Percentiles rank a stretch among this genome's conserved stretches.
Conservation (phyloP, 2,797 vertebrate species). For the Falco peregrinus region DNA sequence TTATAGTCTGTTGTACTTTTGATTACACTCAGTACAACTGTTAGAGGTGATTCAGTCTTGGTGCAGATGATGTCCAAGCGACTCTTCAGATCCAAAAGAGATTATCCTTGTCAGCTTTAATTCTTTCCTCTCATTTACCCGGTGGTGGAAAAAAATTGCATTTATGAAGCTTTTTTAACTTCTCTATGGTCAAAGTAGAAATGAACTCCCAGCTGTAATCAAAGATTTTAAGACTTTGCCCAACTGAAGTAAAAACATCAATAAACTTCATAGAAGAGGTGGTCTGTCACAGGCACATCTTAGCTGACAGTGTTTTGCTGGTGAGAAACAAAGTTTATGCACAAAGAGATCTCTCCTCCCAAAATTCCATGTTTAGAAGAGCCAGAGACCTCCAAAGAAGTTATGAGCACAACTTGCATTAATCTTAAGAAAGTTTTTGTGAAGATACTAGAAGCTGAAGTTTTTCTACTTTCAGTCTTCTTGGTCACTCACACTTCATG, state of each 20-base stretch:
- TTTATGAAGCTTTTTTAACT: background rate
- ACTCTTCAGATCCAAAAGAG: constrained; percentile 42
- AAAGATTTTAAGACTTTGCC: background rate
- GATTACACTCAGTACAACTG: constrained; percentile 47
- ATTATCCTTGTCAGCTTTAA: background rate
- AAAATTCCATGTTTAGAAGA: background rate
- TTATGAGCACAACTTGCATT: background rate
- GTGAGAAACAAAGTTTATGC: background rate
- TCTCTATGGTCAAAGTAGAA: background rate
- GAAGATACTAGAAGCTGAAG: background rate
- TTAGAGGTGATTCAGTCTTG: constrained; percentile 70
- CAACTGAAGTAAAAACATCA: background rate
- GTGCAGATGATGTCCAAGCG: background rate
- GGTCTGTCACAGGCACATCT: background rate
- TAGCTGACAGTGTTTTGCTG: background rate
- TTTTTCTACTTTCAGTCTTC: background rate
- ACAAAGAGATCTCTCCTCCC: background rate
- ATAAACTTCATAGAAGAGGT: background rate
- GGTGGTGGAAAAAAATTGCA: background rate
- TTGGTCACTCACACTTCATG: background rate
- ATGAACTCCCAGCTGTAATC: background rate
- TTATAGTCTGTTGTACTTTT: background rate
- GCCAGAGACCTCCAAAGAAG: background rate
- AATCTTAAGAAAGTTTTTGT: background rate
- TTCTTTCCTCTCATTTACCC: constrained; percentile 20